Evolutionary conservation across 2,113 vertebrate species (phyloP).

Genomic region (Delphinus delphis): DNA sequence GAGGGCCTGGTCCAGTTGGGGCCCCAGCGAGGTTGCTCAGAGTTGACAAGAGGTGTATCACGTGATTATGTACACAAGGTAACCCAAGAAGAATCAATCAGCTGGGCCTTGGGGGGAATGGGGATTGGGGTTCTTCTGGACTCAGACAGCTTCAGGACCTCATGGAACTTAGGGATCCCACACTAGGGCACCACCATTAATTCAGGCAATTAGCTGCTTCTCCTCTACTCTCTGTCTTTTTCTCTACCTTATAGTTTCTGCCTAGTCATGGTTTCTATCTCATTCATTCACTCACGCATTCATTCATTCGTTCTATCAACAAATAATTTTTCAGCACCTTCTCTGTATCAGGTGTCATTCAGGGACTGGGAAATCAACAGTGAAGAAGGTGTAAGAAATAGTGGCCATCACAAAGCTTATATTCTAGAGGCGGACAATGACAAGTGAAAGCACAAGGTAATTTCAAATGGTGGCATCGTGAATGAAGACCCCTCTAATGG

Average conservation of each 20-base stretch:
- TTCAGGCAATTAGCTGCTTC: not conserved
- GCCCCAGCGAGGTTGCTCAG: not conserved
- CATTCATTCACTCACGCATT: not conserved
- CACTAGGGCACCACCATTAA: accelerated
- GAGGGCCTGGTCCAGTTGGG: not conserved
- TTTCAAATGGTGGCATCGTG: too few relatives aligned
- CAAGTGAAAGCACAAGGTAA: not conserved
- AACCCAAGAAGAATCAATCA: not conserved
- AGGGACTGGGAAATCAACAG: not conserved
- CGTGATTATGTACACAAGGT: not conserved
- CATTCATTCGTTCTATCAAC: not conserved
- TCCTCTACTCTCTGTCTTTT: not conserved
- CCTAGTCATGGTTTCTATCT: not conserved
- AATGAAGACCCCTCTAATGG: not conserved
- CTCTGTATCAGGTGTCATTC: not conserved
- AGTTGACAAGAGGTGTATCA: not conserved
- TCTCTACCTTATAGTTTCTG: not conserved
- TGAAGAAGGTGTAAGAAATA: not conserved
- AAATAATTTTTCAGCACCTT: not conserved
- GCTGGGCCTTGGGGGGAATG: not conserved
- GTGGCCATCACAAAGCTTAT: not conserved
- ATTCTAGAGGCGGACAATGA: not conserved
- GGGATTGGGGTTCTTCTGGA: not conserved
- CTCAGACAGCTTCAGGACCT: not conserved
- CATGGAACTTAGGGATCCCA: not conserved